Percentiles rank a stretch among this genome's conserved stretches.
Conservation (phyloP, 2,113 vertebrate species). For the Rhynchopsitta pachyrhyncha region DNA sequence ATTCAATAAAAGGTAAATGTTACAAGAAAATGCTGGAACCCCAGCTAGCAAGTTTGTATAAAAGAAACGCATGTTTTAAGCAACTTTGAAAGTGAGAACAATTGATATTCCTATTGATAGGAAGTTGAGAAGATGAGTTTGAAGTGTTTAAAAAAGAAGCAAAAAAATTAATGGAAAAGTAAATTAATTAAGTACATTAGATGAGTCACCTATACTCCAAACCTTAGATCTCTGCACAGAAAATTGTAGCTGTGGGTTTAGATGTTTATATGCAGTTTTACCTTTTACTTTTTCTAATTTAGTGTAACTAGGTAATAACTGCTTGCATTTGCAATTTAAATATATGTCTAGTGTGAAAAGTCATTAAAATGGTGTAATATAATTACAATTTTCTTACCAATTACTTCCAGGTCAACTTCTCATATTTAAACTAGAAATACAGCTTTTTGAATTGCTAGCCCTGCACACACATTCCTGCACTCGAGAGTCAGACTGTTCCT, state of each 20-base stretch:
- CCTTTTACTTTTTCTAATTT: background rate
- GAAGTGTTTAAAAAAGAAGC: background rate
- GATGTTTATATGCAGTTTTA: background rate
- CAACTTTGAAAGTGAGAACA: background rate
- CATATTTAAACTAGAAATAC: background rate
- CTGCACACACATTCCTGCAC: background rate
- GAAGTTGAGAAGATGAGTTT: background rate
- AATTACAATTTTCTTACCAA: background rate
- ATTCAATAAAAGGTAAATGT: conserved; percentile 4
- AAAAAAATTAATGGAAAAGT: background rate
- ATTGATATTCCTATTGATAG: background rate
- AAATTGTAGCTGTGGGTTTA: background rate
- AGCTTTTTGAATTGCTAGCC: background rate
- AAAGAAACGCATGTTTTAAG: background rate
- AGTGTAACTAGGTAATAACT: background rate
- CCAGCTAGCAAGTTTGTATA: background rate
- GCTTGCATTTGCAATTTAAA: background rate
- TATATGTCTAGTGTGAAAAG: background rate
- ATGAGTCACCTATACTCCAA: background rate
- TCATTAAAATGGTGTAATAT: background rate
- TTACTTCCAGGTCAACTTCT: background rate
- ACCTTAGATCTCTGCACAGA: background rate
- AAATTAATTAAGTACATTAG: background rate
- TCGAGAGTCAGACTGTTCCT: background rate
- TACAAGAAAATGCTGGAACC: background rate